Evolutionary conservation across 2,888 invertebrate genomes (phyloP), one percentile per base, ranked within the genome.

Genomic region (Aleiodes alternator): DNA sequence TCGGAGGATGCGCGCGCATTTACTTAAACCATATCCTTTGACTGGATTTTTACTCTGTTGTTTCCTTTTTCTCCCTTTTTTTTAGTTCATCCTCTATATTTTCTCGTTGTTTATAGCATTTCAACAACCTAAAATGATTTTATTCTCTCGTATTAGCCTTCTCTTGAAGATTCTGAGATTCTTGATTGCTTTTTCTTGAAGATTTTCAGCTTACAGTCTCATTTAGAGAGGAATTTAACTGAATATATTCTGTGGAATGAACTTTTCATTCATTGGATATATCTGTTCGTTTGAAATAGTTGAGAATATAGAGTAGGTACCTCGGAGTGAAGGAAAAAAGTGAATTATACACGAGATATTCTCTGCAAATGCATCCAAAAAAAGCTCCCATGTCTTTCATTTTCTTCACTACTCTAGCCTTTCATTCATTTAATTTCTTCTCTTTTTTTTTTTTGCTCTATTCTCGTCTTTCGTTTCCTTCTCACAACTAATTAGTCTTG

Each of bases 1-100:
- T 84, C 82, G 79, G 81, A 38, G 9, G 48, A 23, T 78, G 77
- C 78, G 23, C 43, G 56, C 75, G 64, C 56, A 71, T 66, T 75
- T 61, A 55, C 64, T 75, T 55, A 75, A 64, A 64, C 23, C 31
- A 51, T 68, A 68, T 51, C 51, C 68, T 51, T 75, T 68, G 55
- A 75, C 74, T 48, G 77, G 48, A 74, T 59, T 69, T 69, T 66
- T 53, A 69, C 73, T 75, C 69, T 77, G 3, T 78, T 76, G 61
- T 74, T 68, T 72, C 73, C 72, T 23, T 23, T 23, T 23, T 23
- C 23, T 23, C 1, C 2, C 23, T 76, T 79, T 75, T 77, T 76
- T 75, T 75, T 55, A 48, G 50, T 61, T 59, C 16, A 16, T 50
- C 23, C 29, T 72, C 9, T 43, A 38, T 38, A 38, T 43, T 43